Conservation (phyloP, 2,113 vertebrate genomes). For the Acanthisitta chloris region DNA sequence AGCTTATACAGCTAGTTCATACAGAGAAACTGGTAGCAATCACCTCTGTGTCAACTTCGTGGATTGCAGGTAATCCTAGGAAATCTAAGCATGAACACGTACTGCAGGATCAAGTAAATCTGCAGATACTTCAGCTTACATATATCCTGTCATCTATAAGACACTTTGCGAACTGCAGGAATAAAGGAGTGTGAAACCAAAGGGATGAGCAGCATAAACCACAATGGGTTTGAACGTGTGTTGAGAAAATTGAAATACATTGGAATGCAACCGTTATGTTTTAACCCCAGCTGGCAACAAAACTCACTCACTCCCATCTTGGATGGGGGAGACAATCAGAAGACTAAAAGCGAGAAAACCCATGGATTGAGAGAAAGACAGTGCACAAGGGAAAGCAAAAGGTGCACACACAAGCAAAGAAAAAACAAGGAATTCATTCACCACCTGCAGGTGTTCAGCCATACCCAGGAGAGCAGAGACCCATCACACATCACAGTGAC, state of each 20-base stretch:
- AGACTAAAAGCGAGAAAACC: neutral
- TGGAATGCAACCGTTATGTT: neutral
- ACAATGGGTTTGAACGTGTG: fast-evolving
- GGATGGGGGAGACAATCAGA: neutral
- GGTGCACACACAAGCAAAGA: too few species aligned
- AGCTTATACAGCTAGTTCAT: neutral
- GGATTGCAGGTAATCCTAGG: neutral
- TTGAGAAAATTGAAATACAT: neutral
- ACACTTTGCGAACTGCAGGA: neutral
- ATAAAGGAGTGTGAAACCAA: neutral
- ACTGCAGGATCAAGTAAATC: neutral
- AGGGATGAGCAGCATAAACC: neutral
- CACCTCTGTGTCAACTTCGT: neutral
- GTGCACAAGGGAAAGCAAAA: neutral
- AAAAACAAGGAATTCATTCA: too few species aligned
- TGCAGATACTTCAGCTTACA: neutral
- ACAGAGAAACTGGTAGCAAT: neutral
- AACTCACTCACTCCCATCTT: neutral
- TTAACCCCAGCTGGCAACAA: neutral
- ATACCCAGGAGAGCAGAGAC: too few species aligned
- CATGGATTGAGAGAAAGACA: neutral
- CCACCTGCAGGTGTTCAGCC: too few species aligned
- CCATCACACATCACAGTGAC: neutral
- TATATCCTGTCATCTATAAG: neutral
- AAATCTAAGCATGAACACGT: neutral